phyloP scores from a whole-genome alignment of 2,797 vertebrate species.

The Acomys russatus region DNA sequence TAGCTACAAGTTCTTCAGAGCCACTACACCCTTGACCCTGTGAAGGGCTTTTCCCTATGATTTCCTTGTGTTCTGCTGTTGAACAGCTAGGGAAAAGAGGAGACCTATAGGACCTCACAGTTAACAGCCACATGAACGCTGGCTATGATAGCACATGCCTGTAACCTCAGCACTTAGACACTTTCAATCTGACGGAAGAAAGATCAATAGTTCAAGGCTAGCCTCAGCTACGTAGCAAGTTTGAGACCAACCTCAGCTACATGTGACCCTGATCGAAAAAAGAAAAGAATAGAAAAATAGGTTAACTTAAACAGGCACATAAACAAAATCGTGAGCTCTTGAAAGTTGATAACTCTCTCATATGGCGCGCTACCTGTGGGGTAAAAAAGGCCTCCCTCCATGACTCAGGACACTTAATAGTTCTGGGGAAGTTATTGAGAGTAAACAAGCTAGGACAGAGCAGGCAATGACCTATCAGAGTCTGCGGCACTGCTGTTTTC shows the following conservation, averaged over 20 bases:
- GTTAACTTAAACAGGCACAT: background rate
- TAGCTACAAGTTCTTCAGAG: conserved; percentile 89
- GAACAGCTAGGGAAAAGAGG: conserved; percentile 89
- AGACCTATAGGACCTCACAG: conserved; percentile 88
- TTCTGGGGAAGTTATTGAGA: background rate
- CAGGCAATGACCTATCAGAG: background rate
- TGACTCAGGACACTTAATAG: background rate
- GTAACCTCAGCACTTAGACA: background rate
- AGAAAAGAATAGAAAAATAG: background rate
- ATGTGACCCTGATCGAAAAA: background rate
- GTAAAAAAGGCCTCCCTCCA: background rate
- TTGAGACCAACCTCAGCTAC: background rate
- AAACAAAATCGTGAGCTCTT: conserved; percentile 11
- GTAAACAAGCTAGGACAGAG: background rate
- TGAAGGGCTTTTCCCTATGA: conserved; percentile 88
- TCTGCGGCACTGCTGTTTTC: background rate
- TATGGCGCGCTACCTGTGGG: background rate
- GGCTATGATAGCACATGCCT: background rate
- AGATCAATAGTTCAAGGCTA: background rate
- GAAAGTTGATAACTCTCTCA: background rate
- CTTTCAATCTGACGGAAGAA: background rate
- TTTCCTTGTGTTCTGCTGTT: conserved; percentile 89
- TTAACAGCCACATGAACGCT: background rate
- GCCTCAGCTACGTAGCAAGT: background rate
- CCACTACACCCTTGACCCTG: conserved; percentile 85